These are phyloP conservation scores for Brachionus angularis DNA, from an alignment of 1,140 invertebrate genomes.

Conservation along the genomic window DNA sequence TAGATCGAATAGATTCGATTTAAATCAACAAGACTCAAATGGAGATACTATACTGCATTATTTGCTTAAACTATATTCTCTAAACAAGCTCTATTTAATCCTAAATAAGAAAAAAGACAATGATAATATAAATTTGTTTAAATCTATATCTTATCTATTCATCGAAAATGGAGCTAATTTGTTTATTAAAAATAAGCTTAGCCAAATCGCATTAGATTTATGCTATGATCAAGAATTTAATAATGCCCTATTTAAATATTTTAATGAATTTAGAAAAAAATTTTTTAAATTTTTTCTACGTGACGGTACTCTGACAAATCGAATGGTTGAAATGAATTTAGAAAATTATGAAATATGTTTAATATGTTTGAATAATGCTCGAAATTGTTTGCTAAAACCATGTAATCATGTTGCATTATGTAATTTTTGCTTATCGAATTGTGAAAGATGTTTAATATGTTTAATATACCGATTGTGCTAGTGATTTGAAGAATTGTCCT, in stretches of 20 bases:
- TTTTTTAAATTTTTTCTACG: constrained; percentile 16
- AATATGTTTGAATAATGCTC: constrained; percentile 85
- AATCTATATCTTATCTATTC: constrained; percentile 89
- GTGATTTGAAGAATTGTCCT: constrained; percentile 92
- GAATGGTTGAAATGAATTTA: constrained; percentile 30
- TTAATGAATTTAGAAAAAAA: neutral
- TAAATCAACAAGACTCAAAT: constrained; percentile 51
- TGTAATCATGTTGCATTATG: constrained; percentile 91
- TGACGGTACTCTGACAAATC: neutral
- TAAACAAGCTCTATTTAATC: constrained; percentile 75
- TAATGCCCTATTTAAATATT: constrained; percentile 75
- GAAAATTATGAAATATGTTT: constrained; percentile 70
- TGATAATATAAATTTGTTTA: constrained; percentile 87
- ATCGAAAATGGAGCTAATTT: constrained; percentile 90
- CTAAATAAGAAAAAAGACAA: neutral
- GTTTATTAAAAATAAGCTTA: constrained; percentile 89
- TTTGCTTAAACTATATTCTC: constrained; percentile 10
- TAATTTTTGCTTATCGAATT: constrained; percentile 79
- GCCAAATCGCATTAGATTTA: constrained; percentile 86
- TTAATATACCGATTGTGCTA: constrained; percentile 83
- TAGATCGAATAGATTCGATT: constrained; percentile 40
- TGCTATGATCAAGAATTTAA: constrained; percentile 93
- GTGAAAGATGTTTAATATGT: constrained; percentile 92
- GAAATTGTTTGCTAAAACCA: constrained; percentile 70
- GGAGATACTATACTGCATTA: constrained; percentile 50